Evolutionary conservation across 1,140 invertebrate species (phyloP).

Genomic region (Antheraea mylitta): DNA sequence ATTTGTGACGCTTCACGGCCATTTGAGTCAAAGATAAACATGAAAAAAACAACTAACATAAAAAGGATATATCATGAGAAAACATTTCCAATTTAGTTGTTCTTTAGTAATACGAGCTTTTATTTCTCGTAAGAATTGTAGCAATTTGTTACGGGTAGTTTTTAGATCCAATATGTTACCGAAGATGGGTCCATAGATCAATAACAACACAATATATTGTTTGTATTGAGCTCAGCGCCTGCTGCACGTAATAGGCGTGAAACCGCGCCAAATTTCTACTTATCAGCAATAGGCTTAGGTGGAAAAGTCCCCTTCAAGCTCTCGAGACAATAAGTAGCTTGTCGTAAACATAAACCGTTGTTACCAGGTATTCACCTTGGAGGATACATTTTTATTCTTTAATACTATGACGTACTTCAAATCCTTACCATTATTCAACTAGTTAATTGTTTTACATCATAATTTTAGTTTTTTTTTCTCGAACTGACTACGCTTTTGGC

Average conservation of each 20-base stretch:
- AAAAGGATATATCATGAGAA: neutral
- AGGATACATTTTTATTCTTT: neutral
- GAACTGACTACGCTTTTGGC: no score
- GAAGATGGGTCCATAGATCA: slow-evolving; percentile 41
- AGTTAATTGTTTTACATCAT: no score
- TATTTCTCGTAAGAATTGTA: neutral
- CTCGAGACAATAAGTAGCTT: slow-evolving; percentile 34
- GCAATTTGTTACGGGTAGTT: neutral
- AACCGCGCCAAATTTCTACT: slow-evolving; percentile 31
- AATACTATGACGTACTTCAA: no score
- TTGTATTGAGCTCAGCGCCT: slow-evolving; percentile 35
- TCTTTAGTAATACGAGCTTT: neutral
- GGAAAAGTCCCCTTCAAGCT: slow-evolving; percentile 38
- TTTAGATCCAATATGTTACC: slow-evolving; percentile 9
- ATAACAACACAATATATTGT: slow-evolving; percentile 57
- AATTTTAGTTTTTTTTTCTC: no score
- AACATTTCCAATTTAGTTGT: neutral
- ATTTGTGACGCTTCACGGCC: no score
- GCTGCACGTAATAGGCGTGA: slow-evolving; percentile 51
- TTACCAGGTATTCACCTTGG: neutral
- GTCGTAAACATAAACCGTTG: slow-evolving; percentile 26
- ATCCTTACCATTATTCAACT: no score
- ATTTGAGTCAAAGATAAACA: no score
- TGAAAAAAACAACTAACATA: no score
- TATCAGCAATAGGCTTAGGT: slow-evolving; percentile 39